Percentiles rank a stretch among this genome's conserved stretches.
These are phyloP conservation scores for Eucera pruinosa DNA, from an alignment of 2,888 invertebrate genomes.

Conservation along the genomic window DNA sequence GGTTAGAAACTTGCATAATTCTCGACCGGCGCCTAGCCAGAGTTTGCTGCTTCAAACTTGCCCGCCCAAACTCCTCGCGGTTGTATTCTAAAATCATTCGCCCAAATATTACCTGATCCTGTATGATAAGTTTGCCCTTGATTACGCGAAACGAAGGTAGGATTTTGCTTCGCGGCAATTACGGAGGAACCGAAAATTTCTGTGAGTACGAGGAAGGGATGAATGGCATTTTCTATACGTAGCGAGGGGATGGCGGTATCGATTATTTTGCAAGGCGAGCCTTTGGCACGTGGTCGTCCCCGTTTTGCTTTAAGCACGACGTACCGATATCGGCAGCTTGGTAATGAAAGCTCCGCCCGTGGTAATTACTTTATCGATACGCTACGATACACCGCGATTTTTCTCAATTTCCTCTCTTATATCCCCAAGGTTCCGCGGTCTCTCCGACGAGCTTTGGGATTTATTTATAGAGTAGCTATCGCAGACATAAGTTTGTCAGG, in stretches of 20 bases:
- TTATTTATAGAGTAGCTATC: conserved; percentile 80
- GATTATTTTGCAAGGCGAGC: conserved; percentile 23
- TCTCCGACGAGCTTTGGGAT: conserved; percentile 63
- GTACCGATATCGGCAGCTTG: conserved; percentile 49
- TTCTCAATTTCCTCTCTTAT: conserved; percentile 77
- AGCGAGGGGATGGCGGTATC: conserved; percentile 22
- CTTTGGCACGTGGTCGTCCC: conserved; percentile 33
- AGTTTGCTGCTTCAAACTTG: conserved; percentile 66
- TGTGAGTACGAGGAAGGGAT: not conserved
- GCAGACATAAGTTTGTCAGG: conserved; percentile 80
- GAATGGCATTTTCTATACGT: not conserved
- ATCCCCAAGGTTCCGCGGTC: conserved; percentile 60
- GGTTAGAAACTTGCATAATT: conserved; percentile 74
- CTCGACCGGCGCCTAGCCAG: conserved; percentile 64
- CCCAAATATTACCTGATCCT: conserved; percentile 45
- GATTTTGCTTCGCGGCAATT: too few relatives aligned
- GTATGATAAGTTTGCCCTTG: conserved; percentile 21
- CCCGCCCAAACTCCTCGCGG: conserved; percentile 47
- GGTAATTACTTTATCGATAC: conserved; percentile 83
- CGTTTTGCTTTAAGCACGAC: conserved; percentile 46
- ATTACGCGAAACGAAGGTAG: not conserved
- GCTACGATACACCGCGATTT: conserved; percentile 75
- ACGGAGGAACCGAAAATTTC: too few relatives aligned
- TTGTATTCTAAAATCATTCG: conserved; percentile 52
- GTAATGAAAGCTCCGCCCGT: conserved; percentile 79